Evolutionary conservation across 2,888 invertebrate species (phyloP).

Genomic region (Machimus atricapillus): DNA sequence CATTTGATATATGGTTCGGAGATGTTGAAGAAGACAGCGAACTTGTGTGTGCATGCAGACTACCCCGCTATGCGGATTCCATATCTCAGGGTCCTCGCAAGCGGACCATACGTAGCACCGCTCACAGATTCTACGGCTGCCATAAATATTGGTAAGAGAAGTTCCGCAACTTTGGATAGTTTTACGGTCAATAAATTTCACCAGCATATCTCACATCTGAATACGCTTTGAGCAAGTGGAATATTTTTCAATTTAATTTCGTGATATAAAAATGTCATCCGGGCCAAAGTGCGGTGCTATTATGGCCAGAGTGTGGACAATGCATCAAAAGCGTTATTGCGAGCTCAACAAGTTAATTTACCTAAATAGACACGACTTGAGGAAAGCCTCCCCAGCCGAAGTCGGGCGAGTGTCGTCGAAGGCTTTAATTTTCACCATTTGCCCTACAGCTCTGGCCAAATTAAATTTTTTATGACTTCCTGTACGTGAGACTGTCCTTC

Average conservation of each 20-base stretch:
- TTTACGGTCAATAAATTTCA: conserved; percentile 41
- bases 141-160: conserved; percentile 34
- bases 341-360: conserved; percentile 12
- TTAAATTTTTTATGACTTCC: conserved; percentile 31
- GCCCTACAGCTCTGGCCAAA: neutral
- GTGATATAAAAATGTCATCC: conserved; percentile 32
- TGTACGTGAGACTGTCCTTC: conserved; percentile 3
- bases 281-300: neutral
- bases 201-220: conserved; percentile 33
- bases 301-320: conserved; percentile 7
- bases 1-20: conserved; percentile 29
- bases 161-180: conserved; percentile 40
- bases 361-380: conserved; percentile 1
- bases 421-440: neutral
- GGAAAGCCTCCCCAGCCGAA: neutral
- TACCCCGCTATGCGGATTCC: conserved; percentile 22
- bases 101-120: conserved; percentile 2
- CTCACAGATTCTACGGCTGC: conserved; percentile 3
- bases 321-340: conserved; percentile 14
- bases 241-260: conserved; percentile 38
- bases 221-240: conserved; percentile 26
- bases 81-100: conserved; percentile 1
- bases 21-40: conserved; percentile 22
- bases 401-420: neutral
- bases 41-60: conserved; percentile 29